Base-by-base conservation (phyloP, 2,113 vertebrate species). In the Tragelaphus imberbis region DNA sequence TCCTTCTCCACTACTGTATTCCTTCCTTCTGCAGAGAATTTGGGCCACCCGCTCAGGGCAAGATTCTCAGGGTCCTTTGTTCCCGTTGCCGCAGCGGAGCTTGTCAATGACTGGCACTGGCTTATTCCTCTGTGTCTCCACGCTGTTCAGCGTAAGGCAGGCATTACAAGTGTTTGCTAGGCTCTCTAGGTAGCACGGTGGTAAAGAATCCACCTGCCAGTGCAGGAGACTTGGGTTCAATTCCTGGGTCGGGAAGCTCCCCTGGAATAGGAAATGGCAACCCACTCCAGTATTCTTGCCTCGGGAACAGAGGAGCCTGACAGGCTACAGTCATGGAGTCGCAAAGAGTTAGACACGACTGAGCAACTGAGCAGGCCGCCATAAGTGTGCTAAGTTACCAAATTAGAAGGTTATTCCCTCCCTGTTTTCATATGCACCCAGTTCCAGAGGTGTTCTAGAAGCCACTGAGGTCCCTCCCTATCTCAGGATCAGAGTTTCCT, bases 51-150 rank as follows among this genome's bases (percentile, higher is more conserved):
- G 2, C 36, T 36, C 56, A 49, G 61, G 71, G 30, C 51, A 30
- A 40, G 33, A 10, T 59, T 19, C 40, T 90, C 12, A 49, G 16
- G 7, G 16, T 5, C 0, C 2, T 15, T 65, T 47, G 5, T 53
- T 21, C 71, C 47, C 36, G 27, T 58, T 79, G 33, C 15, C 30
- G 63, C 3, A 0, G 47, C n/a, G 2, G 27, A 77, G 14, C 25
- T 91, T 55, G 53, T n/a, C 27, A 3, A 0, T 1, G 68, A 23
- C 40, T 1, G 7, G 13, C 12, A 23, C 17, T 53, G 9, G 17
- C 19, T 13, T 53, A 1, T 27, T 36, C 36, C 17, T 33, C 15
- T 51, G 3, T 2, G n/a, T 33, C 9, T 59, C 36, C 25, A 27
- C 21, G 13, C 40, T 4, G 7, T 5, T 44, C n/a, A 36, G 17